These are phyloP conservation scores for Himalopsyche kuldschensis DNA, from an alignment of 2,888 invertebrate species.

Conservation along the genomic window DNA sequence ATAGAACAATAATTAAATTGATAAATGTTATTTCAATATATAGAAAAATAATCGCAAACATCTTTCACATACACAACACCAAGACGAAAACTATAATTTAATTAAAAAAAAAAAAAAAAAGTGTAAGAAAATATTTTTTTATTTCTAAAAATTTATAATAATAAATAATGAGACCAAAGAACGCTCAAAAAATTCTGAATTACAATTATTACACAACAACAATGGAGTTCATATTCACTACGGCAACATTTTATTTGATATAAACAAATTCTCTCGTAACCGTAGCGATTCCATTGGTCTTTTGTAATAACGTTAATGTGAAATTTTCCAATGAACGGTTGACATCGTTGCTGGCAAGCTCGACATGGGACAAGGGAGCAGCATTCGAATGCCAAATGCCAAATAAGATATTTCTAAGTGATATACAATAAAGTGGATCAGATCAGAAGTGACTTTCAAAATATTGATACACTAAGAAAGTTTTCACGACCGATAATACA, in stretches of 20 bases:
- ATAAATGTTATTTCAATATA: constrained; percentile 25
- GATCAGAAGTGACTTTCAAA: not conserved
- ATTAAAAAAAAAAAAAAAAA: constrained; percentile 2
- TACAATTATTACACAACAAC: too few species aligned
- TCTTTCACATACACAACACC: constrained; percentile 36
- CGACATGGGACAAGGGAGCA: not conserved
- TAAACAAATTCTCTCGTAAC: too few species aligned
- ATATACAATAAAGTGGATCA: not conserved
- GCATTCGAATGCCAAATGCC: not conserved
- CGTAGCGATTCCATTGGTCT: not conserved
- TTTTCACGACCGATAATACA: not conserved
- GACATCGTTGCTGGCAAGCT: not conserved
- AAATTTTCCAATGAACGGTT: not conserved
- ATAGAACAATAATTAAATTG: constrained; percentile 19
- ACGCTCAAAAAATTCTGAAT: not conserved
- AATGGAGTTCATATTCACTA: too few species aligned
- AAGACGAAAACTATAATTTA: constrained; percentile 16
- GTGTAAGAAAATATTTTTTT: constrained; percentile 3
- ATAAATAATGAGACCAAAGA: not conserved
- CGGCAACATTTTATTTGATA: too few species aligned
- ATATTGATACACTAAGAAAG: not conserved
- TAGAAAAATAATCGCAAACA: constrained; percentile 36
- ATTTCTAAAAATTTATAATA: not conserved
- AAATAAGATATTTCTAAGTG: not conserved
- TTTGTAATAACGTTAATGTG: not conserved